Evolutionary conservation across 1,140 invertebrate species (phyloP).

Genomic region (Arctopsyche grandis): DNA sequence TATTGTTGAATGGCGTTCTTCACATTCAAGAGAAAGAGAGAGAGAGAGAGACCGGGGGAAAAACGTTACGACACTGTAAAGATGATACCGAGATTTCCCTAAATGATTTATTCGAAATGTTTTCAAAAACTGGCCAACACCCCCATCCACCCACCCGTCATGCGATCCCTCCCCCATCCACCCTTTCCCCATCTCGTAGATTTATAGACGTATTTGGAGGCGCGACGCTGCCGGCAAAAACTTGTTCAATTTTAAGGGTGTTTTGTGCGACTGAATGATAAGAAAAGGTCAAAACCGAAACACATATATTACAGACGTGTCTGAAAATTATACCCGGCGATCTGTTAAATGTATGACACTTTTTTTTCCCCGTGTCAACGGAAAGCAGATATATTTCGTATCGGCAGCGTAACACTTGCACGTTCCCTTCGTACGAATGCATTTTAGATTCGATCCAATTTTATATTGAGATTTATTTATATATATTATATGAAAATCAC

Average conservation of each 20-base stretch:
- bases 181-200: not conserved
- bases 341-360: no score
- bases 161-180: not conserved
- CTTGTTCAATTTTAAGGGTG: slow-evolving; percentile 27
- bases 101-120: slow-evolving; percentile 37
- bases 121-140: slow-evolving; percentile 30
- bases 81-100: slow-evolving; percentile 34
- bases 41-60: no score
- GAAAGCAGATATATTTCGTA: no score
- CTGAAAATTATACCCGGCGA: no score
- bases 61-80: slow-evolving; percentile 33
- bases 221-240: not conserved
- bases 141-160: not conserved
- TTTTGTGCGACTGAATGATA: slow-evolving; percentile 29
- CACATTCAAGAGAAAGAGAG: no score
- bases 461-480: no score
- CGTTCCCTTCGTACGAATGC: no score
- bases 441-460: no score
- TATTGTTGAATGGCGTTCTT: slow-evolving; percentile 11
- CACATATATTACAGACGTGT: not conserved
- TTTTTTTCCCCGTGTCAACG: no score
- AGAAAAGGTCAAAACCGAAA: slow-evolving; percentile 23
- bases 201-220: slow-evolving; percentile 3
- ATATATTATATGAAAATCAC: no score
- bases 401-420: no score